Evolutionary conservation across 2,113 vertebrate species (phyloP).

Genomic region (Narcine bancroftii): DNA sequence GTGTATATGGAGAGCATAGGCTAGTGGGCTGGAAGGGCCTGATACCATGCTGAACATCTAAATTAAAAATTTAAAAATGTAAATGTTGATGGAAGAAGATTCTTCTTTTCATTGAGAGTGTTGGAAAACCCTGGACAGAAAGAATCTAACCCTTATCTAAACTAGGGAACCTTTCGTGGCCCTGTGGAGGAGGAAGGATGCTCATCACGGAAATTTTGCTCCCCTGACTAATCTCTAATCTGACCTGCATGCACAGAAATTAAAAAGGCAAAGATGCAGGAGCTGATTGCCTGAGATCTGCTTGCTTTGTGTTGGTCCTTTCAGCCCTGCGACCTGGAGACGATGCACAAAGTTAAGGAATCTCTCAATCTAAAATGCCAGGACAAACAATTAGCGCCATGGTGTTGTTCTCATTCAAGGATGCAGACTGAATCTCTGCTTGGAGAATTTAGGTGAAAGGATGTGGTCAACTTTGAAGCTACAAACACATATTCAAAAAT

Average conservation of each 20-base stretch:
- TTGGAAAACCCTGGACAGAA: background rate
- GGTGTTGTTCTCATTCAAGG: slow-evolving; percentile 11
- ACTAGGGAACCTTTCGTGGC: background rate
- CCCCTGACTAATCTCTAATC: slow-evolving; percentile 6
- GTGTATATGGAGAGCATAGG: too few species aligned
- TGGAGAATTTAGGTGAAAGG: background rate
- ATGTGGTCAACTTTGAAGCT: slow-evolving; percentile 24
- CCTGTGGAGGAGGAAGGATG: background rate
- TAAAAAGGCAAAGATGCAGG: background rate
- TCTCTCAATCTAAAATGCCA: background rate
- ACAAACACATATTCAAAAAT: background rate
- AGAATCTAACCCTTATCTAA: background rate
- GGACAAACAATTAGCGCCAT: background rate
- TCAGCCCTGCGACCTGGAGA: background rate
- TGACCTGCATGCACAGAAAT: slow-evolving; percentile 5
- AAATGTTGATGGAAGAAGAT: too few species aligned
- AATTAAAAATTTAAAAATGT: too few species aligned
- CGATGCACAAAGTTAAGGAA: slow-evolving; percentile 3
- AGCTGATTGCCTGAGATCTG: background rate
- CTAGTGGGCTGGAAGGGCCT: too few species aligned
- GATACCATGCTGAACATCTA: too few species aligned
- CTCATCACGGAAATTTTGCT: slow-evolving; percentile 23
- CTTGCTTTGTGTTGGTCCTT: background rate
- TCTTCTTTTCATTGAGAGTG: background rate
- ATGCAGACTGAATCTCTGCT: background rate